phyloP scores from a whole-genome alignment of 2,888 invertebrate genomes.

The Lamellibrachia satsuma region DNA sequence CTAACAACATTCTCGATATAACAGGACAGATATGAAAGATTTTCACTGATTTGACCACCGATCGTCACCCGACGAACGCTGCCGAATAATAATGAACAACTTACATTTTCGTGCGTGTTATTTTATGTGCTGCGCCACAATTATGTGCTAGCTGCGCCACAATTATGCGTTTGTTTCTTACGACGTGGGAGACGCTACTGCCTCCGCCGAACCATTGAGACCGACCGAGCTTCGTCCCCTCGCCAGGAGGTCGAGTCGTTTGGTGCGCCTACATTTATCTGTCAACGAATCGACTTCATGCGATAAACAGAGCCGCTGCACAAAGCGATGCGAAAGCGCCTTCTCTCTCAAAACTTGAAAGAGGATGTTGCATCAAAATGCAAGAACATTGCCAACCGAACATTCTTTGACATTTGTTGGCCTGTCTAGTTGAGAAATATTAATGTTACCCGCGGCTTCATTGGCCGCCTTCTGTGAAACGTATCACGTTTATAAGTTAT shows the following conservation, averaged over 20 bases:
- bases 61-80: too few species aligned
- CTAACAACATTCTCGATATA: not conserved
- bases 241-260: slow-evolving; percentile 6
- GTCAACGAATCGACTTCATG: slow-evolving; percentile 1
- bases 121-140: not conserved
- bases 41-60: too few species aligned
- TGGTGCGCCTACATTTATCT: not conserved
- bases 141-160: not conserved
- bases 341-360: slow-evolving; percentile 7
- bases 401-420: not conserved
- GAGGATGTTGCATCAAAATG: not conserved
- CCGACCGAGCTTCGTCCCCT: not conserved
- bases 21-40: not conserved
- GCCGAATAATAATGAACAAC: not conserved
- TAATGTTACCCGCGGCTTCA: not conserved
- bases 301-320: not conserved
- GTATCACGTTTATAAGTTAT: not conserved
- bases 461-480: not conserved
- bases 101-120: not conserved
- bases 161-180: not conserved
- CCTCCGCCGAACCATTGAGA: not conserved
- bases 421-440: not conserved
- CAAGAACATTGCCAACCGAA: not conserved
- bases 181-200: not conserved
- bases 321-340: not conserved